Base-by-base conservation (phyloP, 2,797 vertebrate genomes). In the Arctocebus calabarensis region DNA sequence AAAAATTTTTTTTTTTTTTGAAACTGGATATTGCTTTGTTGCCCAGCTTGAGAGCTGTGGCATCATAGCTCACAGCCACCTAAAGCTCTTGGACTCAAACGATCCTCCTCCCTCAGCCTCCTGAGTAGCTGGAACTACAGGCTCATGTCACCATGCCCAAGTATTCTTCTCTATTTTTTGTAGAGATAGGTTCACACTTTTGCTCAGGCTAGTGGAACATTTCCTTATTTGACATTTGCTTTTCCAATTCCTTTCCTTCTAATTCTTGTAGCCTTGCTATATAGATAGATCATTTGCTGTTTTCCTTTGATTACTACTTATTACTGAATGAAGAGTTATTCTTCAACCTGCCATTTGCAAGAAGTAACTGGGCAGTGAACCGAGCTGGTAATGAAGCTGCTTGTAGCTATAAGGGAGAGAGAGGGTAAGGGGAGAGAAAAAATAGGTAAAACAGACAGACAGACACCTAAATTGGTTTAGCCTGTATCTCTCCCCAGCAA, bases 251-350 rank as follows among this genome's bases (percentile, higher is more conserved):
- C 27, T 70, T 85, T 90, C 13, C 27, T 93, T 27, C 37, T 48
- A 64, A 92, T 81, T 81, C 40, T 95, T 77, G 32, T 55, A 88
- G n/a, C 84, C 74, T 66, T 90, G 27, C 52, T 93, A 1, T 79
- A 25, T 52, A 59, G 64, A 79, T 74, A 64, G 64, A 79, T 78
- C 25, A 61, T 62, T 59, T 73, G 64, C 64, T 95, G 29, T 91
- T 82, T 94, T 70, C 29, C 90, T 83, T 95, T 95, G 17, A 57
- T 87, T 88, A 71, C 66, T 88, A 74, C 37, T 92, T 17, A 27
- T 37, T 64, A 64, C 43, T 83, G 25, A 81, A 37, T 68, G 40
- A 79, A 27, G 66, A 81, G 61, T 73, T 88, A 62, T 91, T 88
- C 20, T 7, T 78, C 45, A 85, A 23, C 52, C 27, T 66, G 59